Evolutionary conservation across 2,797 vertebrate species (phyloP).

Genomic region (Kryptopterus vitreolus): DNA sequence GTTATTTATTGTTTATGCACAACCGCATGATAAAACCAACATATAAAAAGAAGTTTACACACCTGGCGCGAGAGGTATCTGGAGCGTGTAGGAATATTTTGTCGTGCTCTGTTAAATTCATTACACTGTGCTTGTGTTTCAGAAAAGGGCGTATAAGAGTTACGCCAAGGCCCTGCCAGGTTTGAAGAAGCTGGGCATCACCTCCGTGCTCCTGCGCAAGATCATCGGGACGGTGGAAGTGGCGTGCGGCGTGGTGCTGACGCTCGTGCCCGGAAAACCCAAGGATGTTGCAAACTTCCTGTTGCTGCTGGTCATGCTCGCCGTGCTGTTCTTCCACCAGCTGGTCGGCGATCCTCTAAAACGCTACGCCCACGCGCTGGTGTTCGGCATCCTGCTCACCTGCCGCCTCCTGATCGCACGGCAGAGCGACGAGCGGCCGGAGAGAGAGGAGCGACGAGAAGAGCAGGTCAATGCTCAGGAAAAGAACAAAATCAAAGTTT

Average conservation of each 20-base stretch:
- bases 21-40: neutral
- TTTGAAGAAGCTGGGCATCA: constrained; percentile 93
- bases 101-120: neutral
- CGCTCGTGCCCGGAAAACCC: constrained; percentile 89
- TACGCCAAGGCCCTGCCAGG: constrained; percentile 93
- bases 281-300: constrained; percentile 98
- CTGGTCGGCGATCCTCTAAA: constrained; percentile 96
- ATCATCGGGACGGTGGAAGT: constrained; percentile 94
- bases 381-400: constrained; percentile 96
- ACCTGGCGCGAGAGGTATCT: no score
- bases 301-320: constrained; percentile 91
- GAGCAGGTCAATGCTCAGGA: constrained; percentile 82
- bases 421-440: constrained; percentile 87
- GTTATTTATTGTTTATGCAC: no score
- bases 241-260: constrained; percentile 92
- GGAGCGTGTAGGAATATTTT: neutral
- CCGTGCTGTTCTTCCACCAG: constrained; percentile 97
- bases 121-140: neutral
- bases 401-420: constrained; percentile 95
- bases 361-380: constrained; percentile 94
- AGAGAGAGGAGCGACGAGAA: constrained; percentile 77
- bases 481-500: constrained; percentile 95
- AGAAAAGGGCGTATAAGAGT: constrained; percentile 98
- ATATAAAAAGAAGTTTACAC: neutral
- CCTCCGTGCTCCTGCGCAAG: constrained; percentile 94